Conservation (phyloP, 2,113 vertebrate genomes). For the Erythrocercus mccallii region DNA sequence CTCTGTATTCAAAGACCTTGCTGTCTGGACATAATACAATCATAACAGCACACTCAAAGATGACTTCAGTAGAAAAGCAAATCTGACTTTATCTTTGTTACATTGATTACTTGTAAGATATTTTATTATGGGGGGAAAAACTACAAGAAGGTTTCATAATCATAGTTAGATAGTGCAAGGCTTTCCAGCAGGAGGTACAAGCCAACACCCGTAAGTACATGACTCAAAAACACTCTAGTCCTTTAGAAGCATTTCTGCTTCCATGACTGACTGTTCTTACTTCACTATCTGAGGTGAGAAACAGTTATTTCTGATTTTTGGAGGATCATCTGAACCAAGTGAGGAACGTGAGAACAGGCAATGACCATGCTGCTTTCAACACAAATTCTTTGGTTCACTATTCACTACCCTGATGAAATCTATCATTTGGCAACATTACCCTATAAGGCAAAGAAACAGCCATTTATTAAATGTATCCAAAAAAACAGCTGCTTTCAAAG, state of each 20-base stretch:
- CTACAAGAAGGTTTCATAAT: not conserved
- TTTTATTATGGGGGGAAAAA: not conserved
- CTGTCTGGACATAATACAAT: not conserved
- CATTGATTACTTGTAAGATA: not conserved
- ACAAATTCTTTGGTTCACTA: not conserved
- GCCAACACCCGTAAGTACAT: fast-evolving
- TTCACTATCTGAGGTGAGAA: not conserved
- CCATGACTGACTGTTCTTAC: not conserved
- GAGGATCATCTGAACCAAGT: not conserved
- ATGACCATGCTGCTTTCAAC: fast-evolving
- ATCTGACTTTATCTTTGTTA: constrained; percentile 2
- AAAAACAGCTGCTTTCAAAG: constrained; percentile 28
- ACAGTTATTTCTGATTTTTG: not conserved
- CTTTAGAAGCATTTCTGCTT: not conserved
- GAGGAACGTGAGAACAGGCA: not conserved
- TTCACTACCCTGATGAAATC: not conserved
- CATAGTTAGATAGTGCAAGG: not conserved
- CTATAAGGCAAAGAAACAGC: constrained; percentile 5
- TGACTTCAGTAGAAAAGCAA: not conserved
- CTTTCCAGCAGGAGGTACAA: not conserved
- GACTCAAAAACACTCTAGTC: not conserved
- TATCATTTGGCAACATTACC: constrained; percentile 27
- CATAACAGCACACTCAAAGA: not conserved
- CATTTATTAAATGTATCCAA: not conserved
- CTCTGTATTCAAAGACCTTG: not conserved